A percentile compares a stretch with the other conserved stretches of the same genome.
phyloP scores from a whole-genome alignment of 2,113 vertebrate species.

The Sinocyclocheilus rhinocerous region DNA sequence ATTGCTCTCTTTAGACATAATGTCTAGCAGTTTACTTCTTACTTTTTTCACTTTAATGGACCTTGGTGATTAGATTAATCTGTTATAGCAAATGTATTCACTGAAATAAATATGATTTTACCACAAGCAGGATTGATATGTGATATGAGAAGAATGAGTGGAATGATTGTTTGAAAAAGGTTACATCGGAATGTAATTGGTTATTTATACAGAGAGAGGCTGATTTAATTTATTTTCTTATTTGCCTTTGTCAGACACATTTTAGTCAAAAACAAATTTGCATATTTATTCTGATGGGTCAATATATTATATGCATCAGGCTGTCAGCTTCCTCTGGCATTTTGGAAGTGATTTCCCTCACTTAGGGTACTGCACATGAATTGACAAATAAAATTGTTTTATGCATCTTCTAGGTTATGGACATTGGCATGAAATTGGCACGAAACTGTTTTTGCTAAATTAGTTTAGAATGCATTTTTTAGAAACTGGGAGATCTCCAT shows the following conservation, averaged over 20 bases:
- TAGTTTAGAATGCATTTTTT: neutral
- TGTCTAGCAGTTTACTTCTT: neutral
- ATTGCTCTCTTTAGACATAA: slow-evolving; percentile 5
- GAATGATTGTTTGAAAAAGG: neutral
- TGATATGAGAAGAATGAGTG: neutral
- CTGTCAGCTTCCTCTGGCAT: neutral
- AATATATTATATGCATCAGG: neutral
- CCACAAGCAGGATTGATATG: neutral
- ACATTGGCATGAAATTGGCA: neutral
- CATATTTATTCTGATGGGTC: neutral
- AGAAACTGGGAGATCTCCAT: neutral
- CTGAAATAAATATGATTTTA: neutral
- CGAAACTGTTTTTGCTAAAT: neutral
- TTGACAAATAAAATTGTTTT: too few species aligned
- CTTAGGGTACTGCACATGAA: neutral
- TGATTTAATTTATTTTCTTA: neutral
- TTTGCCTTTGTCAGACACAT: neutral
- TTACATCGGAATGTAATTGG: neutral
- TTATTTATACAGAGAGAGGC: neutral
- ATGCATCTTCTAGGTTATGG: neutral
- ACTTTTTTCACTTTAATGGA: neutral
- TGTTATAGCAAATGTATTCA: neutral
- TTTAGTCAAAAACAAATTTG: neutral
- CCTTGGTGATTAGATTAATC: neutral
- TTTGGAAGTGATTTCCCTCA: neutral